Base-by-base conservation (phyloP, 2,888 invertebrate genomes). In the Stenolophus ochropezus region DNA sequence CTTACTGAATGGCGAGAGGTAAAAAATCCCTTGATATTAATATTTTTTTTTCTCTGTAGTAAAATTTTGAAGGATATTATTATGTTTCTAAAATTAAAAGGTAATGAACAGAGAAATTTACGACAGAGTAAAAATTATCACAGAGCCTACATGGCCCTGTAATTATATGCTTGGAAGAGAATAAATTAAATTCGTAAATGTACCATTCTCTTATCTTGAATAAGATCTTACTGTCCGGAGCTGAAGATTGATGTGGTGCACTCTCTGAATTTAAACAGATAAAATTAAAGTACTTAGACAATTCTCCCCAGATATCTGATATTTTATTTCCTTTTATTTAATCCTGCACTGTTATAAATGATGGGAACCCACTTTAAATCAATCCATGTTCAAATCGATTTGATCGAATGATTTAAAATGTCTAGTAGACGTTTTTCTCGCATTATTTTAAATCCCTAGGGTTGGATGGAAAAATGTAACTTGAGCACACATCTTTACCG, bases 381-480 rank as follows among this genome's bases (percentile, higher is more conserved):
- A 69, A 69, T 69, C 69, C 33, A 42, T 33, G 69, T 42, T 69
- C 69, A 69, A 69, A 69, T 42, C 69, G 69, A 69, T 69, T 69
- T 69, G 42, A 18, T 47, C 42, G 69, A 69, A 47, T 69, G 69
- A 69, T 69, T 69, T 69, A 69, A 69, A 69, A 69, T 42, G 47
- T 69, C 69, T 33, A 69, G 8, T 11, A 69, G 11, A 69, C 69
- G 69, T 69, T 69, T 69, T 69, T 33, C 69, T 69, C 69, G 18
- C 47, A 27, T 69, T 69, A 69, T 69, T 69, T 69, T 69, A 69
- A 69, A 33, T 47, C 69, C 18, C n/a, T n/a, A 16, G 42, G n/a
- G 69, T 18, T 18, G 27, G 69, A 2, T 69, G 8, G 69, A 69
- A 42, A 65, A 69, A 33, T 69, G 69, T 47, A 69, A 69, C 61